Evolutionary conservation across 2,888 invertebrate genomes (phyloP), one percentile per base, ranked within the genome.

Genomic region (Aricia artaxerxes): DNA sequence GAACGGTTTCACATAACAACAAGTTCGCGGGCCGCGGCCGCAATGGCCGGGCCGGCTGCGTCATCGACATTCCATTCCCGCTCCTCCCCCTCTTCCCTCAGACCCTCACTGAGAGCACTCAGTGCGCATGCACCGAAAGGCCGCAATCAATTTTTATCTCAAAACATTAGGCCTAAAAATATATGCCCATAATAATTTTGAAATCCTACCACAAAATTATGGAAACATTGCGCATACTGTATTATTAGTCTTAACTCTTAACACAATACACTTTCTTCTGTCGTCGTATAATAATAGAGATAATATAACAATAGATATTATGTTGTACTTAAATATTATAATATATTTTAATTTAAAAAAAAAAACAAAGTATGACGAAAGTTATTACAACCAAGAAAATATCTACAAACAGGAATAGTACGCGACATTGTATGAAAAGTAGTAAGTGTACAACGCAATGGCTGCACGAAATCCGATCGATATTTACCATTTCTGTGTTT

Each of bases 41-140:
- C 83, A 84, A 87, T 87, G 85, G 87, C 87, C 88, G 88, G 87
- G 87, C 88, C 86, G 90, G 88, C 92, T 91, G 91, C 92, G 92
- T 93, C 93, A 92, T 92, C 93, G 88, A 91, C 93, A 93, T 93
- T 93, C 93, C 93, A 87, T 88, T 88, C 90, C 89, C 88, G 87
- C 87, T 87, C 87, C 87, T 82, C 78, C 82, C 86, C 84, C 88
- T 85, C 86, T 81, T 84, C 84, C 84, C 84, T 82, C 82, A 83
- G 84, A 85, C 84, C 84, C 84, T 82, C 82, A 83, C 84, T 85
- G 85, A 85, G 82, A 83, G 83, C 84, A 81, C 87, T 89, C 88
- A 91, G 92, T 93, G 91, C 94, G 94, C 93, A 93, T 93, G 93
- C 88, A 92, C 93, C 84, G 83, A 84, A 83, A 64, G 73, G 78